Percentiles rank a stretch among this genome's conserved stretches.
Conservation (phyloP, 2,113 vertebrate genomes). For the Tretioscincus oriximinensis region DNA sequence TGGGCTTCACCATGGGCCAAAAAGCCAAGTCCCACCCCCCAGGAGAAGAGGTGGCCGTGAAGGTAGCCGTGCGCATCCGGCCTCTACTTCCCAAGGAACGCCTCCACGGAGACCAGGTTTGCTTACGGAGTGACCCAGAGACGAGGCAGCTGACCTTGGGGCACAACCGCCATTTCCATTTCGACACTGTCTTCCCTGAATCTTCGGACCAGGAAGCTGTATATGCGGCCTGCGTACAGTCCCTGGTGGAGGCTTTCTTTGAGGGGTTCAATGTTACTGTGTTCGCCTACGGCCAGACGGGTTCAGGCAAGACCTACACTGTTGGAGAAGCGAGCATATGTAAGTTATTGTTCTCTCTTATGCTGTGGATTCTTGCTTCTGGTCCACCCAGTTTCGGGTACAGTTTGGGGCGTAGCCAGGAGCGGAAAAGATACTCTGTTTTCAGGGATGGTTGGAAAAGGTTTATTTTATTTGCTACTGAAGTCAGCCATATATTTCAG, state of each 20-base stretch:
- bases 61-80: constrained; percentile 86
- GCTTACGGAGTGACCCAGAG: constrained; percentile 78
- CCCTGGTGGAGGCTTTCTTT: constrained; percentile 90
- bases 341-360: constrained; percentile 69
- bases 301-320: constrained; percentile 94
- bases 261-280: constrained; percentile 93
- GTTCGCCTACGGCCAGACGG: constrained; percentile 94
- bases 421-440: too few relatives aligned
- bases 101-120: constrained; percentile 85
- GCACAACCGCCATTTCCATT: constrained; percentile 83
- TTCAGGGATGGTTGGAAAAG: too few relatives aligned
- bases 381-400: accelerated
- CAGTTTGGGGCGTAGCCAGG: too few relatives aligned
- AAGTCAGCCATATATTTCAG: too few relatives aligned
- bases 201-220: constrained; percentile 82
- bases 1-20: constrained; percentile 74
- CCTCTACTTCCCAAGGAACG: constrained; percentile 90
- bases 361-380: not conserved
- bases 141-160: constrained; percentile 80
- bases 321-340: constrained; percentile 92
- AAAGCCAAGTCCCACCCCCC: constrained; percentile 74
- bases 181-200: constrained; percentile 85
- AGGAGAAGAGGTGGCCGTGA: constrained; percentile 80
- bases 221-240: constrained; percentile 84
- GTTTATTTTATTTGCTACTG: too few relatives aligned